Evolutionary conservation across 2,888 invertebrate genomes (phyloP), one percentile per base, ranked within the genome.

Genomic region (Polyommatus iphigenia): DNA sequence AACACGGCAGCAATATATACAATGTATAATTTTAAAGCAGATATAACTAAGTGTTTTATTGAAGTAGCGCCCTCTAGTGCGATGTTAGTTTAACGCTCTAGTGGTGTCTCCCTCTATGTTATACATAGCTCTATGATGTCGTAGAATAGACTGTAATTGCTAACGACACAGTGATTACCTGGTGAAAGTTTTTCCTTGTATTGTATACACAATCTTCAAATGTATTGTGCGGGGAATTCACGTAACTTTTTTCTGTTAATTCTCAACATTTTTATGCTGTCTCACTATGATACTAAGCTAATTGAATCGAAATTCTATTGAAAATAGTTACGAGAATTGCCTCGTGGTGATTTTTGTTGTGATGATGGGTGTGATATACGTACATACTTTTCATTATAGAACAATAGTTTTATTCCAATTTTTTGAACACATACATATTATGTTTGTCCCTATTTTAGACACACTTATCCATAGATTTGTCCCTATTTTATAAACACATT

Each of bases 71-170:
- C 75, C 75, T 75, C 24, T 54, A 75, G 75, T 54, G 54, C 29
- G 29, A 46, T 73, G 24, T 29, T 75, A 54, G 54, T 29, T n/a
- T 72, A 81, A 78, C 79, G 82, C 75, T 78, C 79, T 79, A 76
- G 76, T 76, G 78, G 24, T 41, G 79, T 80, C 41, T 80, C 78
- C 50, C 15, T 78, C 79, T 80, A 81, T 79, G 80, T 72, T 72
- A 72, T 46, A 57, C 20, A 77, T 72, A 57, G 72, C 41, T 20
- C 82, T 84, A 81, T 84, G 84, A 82, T 85, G 84, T 85, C 83
- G 87, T 87, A 87, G 86, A 54, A 83, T 87, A 87, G 85, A 82
- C 24, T 76, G n/a, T 24, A 24, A 75, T 62, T 71, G 67, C 67
- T 67, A 67, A 67, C 67, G 67, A 67, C 67, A 67, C 67, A 32